phyloP scores from a whole-genome alignment of 2,113 vertebrate species.

The Zingel zingel region DNA sequence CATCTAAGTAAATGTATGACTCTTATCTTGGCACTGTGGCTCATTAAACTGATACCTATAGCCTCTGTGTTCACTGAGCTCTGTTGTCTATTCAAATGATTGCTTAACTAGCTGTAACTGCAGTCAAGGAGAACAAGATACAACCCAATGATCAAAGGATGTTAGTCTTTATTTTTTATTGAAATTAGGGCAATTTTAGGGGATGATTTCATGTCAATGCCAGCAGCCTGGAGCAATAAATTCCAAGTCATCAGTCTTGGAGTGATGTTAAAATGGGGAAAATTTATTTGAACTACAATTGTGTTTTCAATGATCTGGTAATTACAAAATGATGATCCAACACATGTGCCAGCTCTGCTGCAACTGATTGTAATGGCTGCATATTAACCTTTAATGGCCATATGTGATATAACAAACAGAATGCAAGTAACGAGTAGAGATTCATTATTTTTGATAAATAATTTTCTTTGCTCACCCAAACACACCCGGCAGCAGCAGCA shows the following conservation, averaged over 20 bases:
- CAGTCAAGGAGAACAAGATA: slow-evolving; percentile 10
- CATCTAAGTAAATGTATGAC: too few species aligned
- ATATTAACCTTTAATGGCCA: slow-evolving; percentile 15
- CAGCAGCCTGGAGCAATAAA: background rate
- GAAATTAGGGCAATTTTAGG: slow-evolving; percentile 19
- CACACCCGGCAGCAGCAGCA: background rate
- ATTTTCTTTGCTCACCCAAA: slow-evolving; percentile 14
- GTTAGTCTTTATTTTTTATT: slow-evolving; percentile 33
- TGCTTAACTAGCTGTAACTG: slow-evolving; percentile 24
- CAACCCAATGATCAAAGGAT: slow-evolving; percentile 41
- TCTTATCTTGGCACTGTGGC: background rate
- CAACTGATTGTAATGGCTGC: background rate
- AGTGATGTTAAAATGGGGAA: slow-evolving; percentile 54
- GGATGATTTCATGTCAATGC: slow-evolving; percentile 40
- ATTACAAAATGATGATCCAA: background rate
- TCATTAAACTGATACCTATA: background rate
- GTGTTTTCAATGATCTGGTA: slow-evolving; percentile 31
- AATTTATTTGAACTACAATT: slow-evolving; percentile 8
- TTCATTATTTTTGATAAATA: slow-evolving; percentile 16
- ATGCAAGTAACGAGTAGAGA: slow-evolving; percentile 2
- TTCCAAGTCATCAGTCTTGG: slow-evolving; percentile 19
- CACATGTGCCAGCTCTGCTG: background rate
- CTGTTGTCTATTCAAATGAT: slow-evolving; percentile 1
- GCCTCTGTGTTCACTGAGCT: background rate
- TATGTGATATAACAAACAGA: background rate